Percentiles rank a stretch among this genome's conserved stretches.
Conservation (phyloP, 2,888 invertebrate genomes). For the Ophion obscuratus region DNA sequence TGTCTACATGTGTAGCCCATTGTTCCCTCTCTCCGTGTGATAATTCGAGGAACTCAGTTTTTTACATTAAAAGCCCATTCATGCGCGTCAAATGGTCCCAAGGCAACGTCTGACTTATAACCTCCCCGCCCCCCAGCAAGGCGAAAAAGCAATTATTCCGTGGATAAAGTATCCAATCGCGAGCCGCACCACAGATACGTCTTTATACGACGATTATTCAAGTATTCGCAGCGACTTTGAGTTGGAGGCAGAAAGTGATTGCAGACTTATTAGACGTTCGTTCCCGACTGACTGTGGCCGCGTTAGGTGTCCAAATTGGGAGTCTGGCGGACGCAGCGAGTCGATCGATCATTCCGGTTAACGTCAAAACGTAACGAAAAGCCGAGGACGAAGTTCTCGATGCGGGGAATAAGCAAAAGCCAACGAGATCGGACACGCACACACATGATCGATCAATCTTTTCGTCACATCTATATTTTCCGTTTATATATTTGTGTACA, state of each 20-base stretch:
- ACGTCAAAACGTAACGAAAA: constrained; percentile 45
- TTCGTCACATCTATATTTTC: constrained; percentile 8
- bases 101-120: too few relatives aligned
- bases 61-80: too few relatives aligned
- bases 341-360: constrained; percentile 51
- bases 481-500: not conserved
- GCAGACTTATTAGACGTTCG: constrained; percentile 3
- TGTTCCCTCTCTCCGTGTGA: too few relatives aligned
- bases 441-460: constrained; percentile 43
- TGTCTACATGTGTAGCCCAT: too few relatives aligned
- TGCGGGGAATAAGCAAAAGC: constrained; percentile 43
- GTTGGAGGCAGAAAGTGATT: constrained; percentile 17
- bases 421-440: constrained; percentile 42
- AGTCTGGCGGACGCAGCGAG: constrained; percentile 18
- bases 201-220: not conserved
- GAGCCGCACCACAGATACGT: too few relatives aligned
- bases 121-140: too few relatives aligned
- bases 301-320: constrained; percentile 23
- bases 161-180: too few relatives aligned
- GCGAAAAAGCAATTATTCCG: too few relatives aligned
- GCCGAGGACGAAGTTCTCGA: constrained; percentile 45
- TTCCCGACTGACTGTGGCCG: constrained; percentile 13
- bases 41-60: too few relatives aligned
- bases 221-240: not conserved
- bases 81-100: too few relatives aligned